Conservation (phyloP, 2,888 invertebrate species). For the Plebejus argus region DNA sequence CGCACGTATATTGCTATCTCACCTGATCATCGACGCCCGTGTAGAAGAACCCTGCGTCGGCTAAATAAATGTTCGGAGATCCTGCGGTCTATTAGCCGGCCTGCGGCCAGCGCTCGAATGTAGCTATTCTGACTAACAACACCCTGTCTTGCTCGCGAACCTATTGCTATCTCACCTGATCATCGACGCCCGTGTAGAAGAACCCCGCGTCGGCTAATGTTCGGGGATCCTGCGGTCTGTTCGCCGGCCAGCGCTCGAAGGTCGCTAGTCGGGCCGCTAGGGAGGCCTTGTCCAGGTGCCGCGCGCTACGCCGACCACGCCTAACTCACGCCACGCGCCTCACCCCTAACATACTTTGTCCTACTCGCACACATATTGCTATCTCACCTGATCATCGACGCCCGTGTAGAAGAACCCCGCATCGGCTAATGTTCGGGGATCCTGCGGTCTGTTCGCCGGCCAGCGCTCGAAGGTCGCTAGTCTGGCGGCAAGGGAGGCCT, state of each 20-base stretch:
- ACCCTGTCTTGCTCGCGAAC: not conserved
- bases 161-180: conserved; percentile 74
- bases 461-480: conserved; percentile 86
- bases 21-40: conserved; percentile 86
- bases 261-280: conserved; percentile 84
- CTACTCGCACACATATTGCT: not conserved
- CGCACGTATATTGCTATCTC: not conserved
- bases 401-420: conserved; percentile 95
- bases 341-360: conserved; percentile 36
- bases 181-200: conserved; percentile 88
- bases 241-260: conserved; percentile 88
- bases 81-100: conserved; percentile 88
- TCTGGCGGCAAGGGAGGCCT: conserved; percentile 84
- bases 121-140: conserved; percentile 75
- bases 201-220: conserved; percentile 93
- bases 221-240: conserved; percentile 87
- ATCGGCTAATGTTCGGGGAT: conserved; percentile 87
- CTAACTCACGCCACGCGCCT: conserved; percentile 62
- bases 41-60: conserved; percentile 92
- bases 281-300: conserved; percentile 85
- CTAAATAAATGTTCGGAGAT: conserved; percentile 82
- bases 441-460: conserved; percentile 88
- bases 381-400: conserved; percentile 82
- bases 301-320: conserved; percentile 70
- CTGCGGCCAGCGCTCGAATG: conserved; percentile 91